Evolutionary conservation across 2,797 vertebrate species (phyloP).

Genomic region (Taeniopygia guttata): DNA sequence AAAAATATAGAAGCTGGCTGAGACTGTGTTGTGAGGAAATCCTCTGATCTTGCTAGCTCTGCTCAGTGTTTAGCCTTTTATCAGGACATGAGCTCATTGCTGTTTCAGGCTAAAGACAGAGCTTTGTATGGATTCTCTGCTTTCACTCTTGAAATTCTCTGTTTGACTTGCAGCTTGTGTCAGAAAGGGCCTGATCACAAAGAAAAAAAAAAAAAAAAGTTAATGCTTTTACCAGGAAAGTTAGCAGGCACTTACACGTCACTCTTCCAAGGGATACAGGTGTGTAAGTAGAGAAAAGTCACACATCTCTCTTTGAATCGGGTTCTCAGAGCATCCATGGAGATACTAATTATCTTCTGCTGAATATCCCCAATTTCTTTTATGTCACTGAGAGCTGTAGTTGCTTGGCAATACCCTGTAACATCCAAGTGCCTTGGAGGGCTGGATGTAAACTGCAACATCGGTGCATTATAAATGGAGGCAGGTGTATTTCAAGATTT

Average conservation of each 20-base stretch:
- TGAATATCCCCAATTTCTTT: conserved; percentile 40
- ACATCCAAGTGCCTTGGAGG: conserved; percentile 23
- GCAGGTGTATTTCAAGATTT: background rate
- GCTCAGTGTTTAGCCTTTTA: conserved; percentile 49
- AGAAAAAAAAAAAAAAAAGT: background rate
- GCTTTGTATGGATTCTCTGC: conserved; percentile 26
- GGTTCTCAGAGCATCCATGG: conserved; percentile 24
- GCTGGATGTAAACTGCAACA: conserved; percentile 18
- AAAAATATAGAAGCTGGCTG: background rate
- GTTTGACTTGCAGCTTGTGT: conserved; percentile 25
- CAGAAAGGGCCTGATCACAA: conserved; percentile 33
- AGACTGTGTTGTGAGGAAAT: conserved; percentile 25
- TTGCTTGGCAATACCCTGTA: conserved; percentile 41
- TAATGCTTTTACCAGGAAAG: conserved; percentile 38
- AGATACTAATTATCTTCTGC: conserved; percentile 52
- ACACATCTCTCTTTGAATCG: conserved; percentile 26
- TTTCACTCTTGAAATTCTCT: conserved; percentile 16
- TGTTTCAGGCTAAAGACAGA: conserved; percentile 39
- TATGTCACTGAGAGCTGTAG: conserved; percentile 21
- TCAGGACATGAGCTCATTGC: conserved; percentile 12
- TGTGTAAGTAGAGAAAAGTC: conserved; percentile 14
- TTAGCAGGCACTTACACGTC: background rate
- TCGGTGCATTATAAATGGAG: background rate
- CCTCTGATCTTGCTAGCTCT: conserved; percentile 45
- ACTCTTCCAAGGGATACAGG: background rate